phyloP scores from a whole-genome alignment of 2,888 invertebrate species.

The Lathronympha strigana region DNA sequence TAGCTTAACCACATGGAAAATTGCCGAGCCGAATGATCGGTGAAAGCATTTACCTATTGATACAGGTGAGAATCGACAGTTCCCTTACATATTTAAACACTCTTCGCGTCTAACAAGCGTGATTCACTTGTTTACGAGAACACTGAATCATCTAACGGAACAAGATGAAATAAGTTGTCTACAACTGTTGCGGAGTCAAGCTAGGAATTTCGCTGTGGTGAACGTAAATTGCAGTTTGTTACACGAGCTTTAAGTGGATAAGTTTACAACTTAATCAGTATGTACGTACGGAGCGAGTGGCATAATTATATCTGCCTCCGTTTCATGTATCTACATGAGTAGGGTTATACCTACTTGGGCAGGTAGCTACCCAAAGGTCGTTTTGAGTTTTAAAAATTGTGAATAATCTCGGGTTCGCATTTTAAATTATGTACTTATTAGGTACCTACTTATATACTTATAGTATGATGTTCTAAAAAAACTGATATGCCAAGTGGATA shows the following conservation, averaged over 20 bases:
- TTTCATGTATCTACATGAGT: neutral
- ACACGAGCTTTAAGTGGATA: slow-evolving; percentile 17
- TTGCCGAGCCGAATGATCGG: slow-evolving; percentile 54
- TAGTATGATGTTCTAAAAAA: no score
- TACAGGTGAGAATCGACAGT: slow-evolving; percentile 24
- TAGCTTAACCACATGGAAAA: slow-evolving; percentile 63
- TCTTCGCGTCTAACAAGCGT: slow-evolving; percentile 24
- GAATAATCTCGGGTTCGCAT: no score
- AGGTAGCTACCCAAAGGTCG: no score
- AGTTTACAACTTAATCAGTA: slow-evolving; percentile 25
- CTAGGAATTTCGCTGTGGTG: slow-evolving; percentile 27
- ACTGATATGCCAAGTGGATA: no score
- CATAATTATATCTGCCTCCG: neutral
- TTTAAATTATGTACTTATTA: no score
- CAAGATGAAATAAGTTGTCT: slow-evolving; percentile 38
- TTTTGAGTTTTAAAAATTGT: no score
- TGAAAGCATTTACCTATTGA: slow-evolving; percentile 44
- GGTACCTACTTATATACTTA: no score
- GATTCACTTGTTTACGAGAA: slow-evolving; percentile 24
- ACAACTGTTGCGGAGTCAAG: slow-evolving; percentile 29
- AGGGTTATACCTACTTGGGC: neutral
- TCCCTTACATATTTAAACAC: slow-evolving; percentile 39
- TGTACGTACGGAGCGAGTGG: neutral
- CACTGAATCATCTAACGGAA: slow-evolving; percentile 21
- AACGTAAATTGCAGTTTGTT: slow-evolving; percentile 26